Evolutionary conservation across 2,113 vertebrate genomes (phyloP).

Genomic region (Eolophus roseicapilla): DNA sequence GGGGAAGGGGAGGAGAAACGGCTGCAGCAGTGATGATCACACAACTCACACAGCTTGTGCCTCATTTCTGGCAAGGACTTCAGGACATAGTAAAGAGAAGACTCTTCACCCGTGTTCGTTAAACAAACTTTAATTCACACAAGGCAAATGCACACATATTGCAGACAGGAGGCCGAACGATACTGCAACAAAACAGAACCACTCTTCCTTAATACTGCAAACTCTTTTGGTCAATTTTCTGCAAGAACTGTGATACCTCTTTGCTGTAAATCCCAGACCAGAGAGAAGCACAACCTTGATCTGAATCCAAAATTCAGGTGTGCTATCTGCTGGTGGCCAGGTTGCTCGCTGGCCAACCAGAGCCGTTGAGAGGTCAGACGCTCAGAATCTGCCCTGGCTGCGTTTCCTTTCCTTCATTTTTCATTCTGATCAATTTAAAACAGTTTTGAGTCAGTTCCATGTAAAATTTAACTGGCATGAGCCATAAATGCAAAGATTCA

Average conservation of each 20-base stretch:
- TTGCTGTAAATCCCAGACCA: neutral
- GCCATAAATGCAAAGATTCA: neutral
- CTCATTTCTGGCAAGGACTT: too few relatives aligned
- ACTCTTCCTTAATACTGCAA: neutral
- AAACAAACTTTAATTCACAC: neutral
- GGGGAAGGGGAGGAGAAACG: neutral
- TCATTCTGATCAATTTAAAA: neutral
- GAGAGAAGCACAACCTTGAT: neutral
- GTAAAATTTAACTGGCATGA: neutral
- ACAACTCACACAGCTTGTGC: accelerated
- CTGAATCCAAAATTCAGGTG: neutral
- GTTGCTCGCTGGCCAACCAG: too few relatives aligned
- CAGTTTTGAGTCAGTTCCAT: neutral
- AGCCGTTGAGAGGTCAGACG: neutral
- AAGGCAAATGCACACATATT: neutral
- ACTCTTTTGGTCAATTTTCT: neutral
- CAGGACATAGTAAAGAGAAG: accelerated
- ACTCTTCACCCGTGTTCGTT: neutral
- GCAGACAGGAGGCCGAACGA: neutral
- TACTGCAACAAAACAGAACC: neutral
- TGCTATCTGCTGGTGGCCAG: neutral
- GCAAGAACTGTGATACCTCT: neutral
- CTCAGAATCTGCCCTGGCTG: neutral
- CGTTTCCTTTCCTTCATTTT: neutral
- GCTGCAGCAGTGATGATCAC: neutral